A percentile compares a stretch with the other conserved stretches of the same genome.
phyloP scores from a whole-genome alignment of 2,113 vertebrate genomes.

The Clarias gariepinus region DNA sequence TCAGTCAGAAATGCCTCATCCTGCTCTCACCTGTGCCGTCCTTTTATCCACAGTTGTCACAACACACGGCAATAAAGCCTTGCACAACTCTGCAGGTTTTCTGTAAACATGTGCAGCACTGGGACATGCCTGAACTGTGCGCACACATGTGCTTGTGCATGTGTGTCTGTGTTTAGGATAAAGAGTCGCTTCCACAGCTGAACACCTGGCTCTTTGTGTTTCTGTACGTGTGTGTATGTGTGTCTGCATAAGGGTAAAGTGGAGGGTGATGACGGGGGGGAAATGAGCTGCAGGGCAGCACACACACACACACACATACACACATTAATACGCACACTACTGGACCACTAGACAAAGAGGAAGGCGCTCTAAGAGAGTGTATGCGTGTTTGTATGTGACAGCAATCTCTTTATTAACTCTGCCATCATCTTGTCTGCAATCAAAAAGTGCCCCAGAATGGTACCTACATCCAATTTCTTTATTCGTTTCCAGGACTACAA shows the following conservation, averaged over 20 bases:
- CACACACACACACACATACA: too few relatives aligned
- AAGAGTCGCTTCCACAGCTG: slow-evolving; percentile 22
- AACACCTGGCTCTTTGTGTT: slow-evolving; percentile 57
- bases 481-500: slow-evolving; percentile 62
- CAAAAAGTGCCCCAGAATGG: slow-evolving; percentile 50
- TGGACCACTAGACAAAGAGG: not conserved
- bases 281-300: slow-evolving; percentile 56
- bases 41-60: slow-evolving; percentile 50
- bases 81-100: slow-evolving; percentile 43
- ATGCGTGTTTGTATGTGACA: slow-evolving; percentile 25
- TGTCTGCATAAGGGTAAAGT: slow-evolving; percentile 51
- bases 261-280: slow-evolving; percentile 62
- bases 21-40: slow-evolving; percentile 21
- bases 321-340: not conserved
- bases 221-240: slow-evolving; percentile 9
- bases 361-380: not conserved
- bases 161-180: slow-evolving; percentile 9
- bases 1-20: slow-evolving; percentile 19
- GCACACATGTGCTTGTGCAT: slow-evolving; percentile 34
- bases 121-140: slow-evolving; percentile 45
- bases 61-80: slow-evolving; percentile 43
- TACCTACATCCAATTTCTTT: slow-evolving; percentile 42
- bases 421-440: slow-evolving; percentile 50
- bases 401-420: slow-evolving; percentile 23
- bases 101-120: slow-evolving; percentile 43